Base-by-base conservation (phyloP, 2,113 vertebrate genomes). In the Eurypyga helias region DNA sequence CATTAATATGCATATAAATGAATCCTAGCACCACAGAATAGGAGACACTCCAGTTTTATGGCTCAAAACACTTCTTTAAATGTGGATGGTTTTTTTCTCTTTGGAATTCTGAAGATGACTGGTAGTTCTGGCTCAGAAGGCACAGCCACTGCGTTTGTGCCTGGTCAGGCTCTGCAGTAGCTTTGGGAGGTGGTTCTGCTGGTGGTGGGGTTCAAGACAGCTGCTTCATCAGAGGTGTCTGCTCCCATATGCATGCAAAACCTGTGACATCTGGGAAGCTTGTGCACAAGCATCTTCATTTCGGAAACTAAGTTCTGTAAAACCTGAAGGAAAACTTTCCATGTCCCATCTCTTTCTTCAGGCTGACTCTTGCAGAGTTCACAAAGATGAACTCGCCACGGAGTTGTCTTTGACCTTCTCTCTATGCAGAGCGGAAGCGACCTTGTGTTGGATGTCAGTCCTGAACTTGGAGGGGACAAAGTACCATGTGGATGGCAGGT, bases 351-450 rank as follows among this genome's bases (percentile, higher is more conserved):
- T 31, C 60, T 20, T 29, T 45, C 28, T 28, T 57, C 41, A 8
- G 13, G 11, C 16, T 34, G 55, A 29, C 23, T 81, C 64, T 61
- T 29, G 20, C 11, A 3, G 8, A 5, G 43, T 11, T 83, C 48
- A 25, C 26, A 38, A 26, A 61, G 65, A 17, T 3, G 13, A 36
- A 5, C 11, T 48, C 38, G 54, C 10, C 25, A 4, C 0, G 0
- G 36, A 33, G 46, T 17, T 33, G 11, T 6, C 10, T 84, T n/a
- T 51, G 33, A 7, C 11, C 26, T 31, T 57, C 31, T 3, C 5
- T 78, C 45, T 24, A 15, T 1, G 7, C 5, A 5, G 29, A 24
- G 18, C 29, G 55, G 17, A 24, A 23, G 16, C 0, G 80, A 15
- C 18, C 41, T 61, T 2, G 17, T 25, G 46, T 7, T 78, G 71